These are phyloP conservation scores for Ictidomys tridecemlineatus DNA, from an alignment of 2,113 vertebrate species.

Conservation along the genomic window DNA sequence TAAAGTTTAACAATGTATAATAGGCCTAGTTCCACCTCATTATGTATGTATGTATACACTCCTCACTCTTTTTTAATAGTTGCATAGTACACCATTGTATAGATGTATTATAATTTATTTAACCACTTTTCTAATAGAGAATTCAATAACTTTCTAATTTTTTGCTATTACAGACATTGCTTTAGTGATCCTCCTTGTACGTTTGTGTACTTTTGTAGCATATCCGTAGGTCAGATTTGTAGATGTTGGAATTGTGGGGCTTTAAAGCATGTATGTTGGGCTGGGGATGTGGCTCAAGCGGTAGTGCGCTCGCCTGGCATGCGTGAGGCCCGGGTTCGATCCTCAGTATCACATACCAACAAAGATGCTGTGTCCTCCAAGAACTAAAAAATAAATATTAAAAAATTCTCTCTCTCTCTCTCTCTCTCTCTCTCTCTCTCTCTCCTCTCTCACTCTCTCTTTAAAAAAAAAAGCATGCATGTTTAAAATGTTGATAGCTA, in stretches of 20 bases:
- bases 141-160: not conserved
- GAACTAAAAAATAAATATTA: too few species aligned
- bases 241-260: not conserved
- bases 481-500: slow-evolving; percentile 52
- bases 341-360: too few species aligned
- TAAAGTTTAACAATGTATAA: slow-evolving; percentile 5
- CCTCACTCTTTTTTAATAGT: slow-evolving; percentile 22
- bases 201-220: slow-evolving; percentile 1
- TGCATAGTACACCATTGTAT: not conserved
- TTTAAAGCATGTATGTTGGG: not conserved
- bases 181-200: slow-evolving; percentile 3
- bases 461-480: not conserved
- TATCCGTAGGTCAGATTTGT: not conserved
- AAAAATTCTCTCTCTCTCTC: too few species aligned
- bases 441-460: too few species aligned
- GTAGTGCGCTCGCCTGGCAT: too few species aligned
- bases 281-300: too few species aligned
- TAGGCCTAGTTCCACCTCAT: not conserved
- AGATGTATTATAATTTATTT: slow-evolving; percentile 17
- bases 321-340: too few species aligned
- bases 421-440: too few species aligned
- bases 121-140: not conserved
- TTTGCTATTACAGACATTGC: not conserved
- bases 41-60: not conserved
- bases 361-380: too few species aligned